These are phyloP conservation scores for Myzus persicae DNA, from an alignment of 1,140 invertebrate species.

Conservation along the genomic window DNA sequence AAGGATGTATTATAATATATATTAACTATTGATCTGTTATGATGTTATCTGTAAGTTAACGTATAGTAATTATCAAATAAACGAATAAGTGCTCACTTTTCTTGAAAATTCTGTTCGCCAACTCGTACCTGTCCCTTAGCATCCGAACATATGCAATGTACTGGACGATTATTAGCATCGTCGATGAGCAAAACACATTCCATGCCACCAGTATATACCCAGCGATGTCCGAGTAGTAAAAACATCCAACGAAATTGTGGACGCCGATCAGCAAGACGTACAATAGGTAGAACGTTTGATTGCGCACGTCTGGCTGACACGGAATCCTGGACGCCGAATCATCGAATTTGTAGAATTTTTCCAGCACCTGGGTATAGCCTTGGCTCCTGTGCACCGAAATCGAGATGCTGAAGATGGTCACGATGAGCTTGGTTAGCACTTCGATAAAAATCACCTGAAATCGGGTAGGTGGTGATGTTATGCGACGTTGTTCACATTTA, in stretches of 20 bases:
- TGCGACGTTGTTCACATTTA: not conserved
- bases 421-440: not conserved
- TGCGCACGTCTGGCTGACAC: too few relatives aligned
- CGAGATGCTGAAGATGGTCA: not conserved
- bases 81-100: not conserved
- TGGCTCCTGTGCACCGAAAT: not conserved
- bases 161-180: not conserved
- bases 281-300: not conserved
- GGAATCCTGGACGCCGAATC: not conserved
- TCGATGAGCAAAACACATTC: not conserved
- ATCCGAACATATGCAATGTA: not conserved
- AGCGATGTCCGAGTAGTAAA: not conserved
- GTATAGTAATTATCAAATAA: not conserved
- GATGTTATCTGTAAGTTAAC: too few relatives aligned
- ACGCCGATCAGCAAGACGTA: not conserved
- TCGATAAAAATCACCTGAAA: slow-evolving; percentile 41
- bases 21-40: not conserved
- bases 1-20: too few relatives aligned
- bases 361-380: not conserved
- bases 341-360: slow-evolving; percentile 5
- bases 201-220: not conserved
- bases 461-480: not conserved
- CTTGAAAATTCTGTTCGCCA: not conserved
- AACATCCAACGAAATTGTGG: not conserved
- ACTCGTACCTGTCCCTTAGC: not conserved